Conservation (phyloP, 1,140 invertebrate species). For the Rhopalosiphum maidis region DNA sequence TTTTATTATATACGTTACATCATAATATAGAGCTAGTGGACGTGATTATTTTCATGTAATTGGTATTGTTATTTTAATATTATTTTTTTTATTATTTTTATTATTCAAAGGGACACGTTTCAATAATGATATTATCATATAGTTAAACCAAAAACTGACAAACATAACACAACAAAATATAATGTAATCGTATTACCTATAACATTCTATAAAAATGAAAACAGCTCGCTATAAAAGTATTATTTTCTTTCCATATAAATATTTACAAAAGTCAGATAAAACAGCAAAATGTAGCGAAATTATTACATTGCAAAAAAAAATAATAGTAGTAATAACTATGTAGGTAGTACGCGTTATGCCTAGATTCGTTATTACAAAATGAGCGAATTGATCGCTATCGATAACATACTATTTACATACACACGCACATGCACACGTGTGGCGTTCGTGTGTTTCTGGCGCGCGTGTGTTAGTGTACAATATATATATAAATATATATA, state of each 20-base stretch:
- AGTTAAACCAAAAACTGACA: conserved; percentile 22
- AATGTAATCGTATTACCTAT: neutral
- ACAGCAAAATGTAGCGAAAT: conserved; percentile 22
- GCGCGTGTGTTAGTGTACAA: neutral
- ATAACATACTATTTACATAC: conserved; percentile 18
- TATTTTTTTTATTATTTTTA: neutral
- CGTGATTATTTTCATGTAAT: neutral
- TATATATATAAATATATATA: neutral
- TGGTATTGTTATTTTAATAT: neutral
- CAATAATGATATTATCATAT: conserved; percentile 18
- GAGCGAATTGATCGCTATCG: conserved; percentile 29
- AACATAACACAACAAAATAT: conserved; percentile 49
- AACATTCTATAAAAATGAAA: conserved; percentile 53
- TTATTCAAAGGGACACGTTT: neutral
- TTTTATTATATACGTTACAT: conserved; percentile 4
- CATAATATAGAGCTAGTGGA: neutral
- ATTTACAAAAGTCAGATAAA: conserved; percentile 48
- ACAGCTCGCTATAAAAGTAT: conserved; percentile 45
- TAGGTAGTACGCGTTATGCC: neutral
- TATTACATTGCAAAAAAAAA: conserved; percentile 19
- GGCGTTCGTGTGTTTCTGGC: neutral
- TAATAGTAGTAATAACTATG: conserved; percentile 26
- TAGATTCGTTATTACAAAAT: conserved; percentile 1
- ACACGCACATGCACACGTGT: neutral
- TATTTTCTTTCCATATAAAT: conserved; percentile 32